Evolutionary conservation across 1,140 invertebrate species (phyloP).

Genomic region (Grapholita molesta): DNA sequence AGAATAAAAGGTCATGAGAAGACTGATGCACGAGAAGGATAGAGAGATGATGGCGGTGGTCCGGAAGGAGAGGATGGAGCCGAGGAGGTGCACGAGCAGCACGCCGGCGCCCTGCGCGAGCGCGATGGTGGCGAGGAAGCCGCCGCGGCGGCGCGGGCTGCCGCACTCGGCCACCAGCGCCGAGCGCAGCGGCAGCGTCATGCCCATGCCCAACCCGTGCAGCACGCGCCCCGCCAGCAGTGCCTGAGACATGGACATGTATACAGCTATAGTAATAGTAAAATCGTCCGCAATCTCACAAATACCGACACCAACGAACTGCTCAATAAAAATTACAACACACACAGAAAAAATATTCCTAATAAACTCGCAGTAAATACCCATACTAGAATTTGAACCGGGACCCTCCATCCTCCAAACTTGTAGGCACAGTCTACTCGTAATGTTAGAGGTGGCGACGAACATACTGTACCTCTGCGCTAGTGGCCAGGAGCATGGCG

Average conservation of each 20-base stretch:
- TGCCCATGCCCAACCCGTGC: conserved; percentile 48
- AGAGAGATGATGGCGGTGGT: conserved; percentile 71
- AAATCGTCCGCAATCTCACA: no score
- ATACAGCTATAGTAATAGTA: background rate
- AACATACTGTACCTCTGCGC: conserved; percentile 36
- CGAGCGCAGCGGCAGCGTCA: conserved; percentile 47
- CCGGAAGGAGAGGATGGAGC: conserved; percentile 78
- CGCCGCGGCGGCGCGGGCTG: conserved; percentile 74
- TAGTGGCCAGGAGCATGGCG: conserved; percentile 38
- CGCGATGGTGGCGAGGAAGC: conserved; percentile 74
- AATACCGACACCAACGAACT: no score
- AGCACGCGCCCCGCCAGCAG: conserved; percentile 46
- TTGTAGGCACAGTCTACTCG: no score
- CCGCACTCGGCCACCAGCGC: conserved; percentile 62
- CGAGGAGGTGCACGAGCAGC: conserved; percentile 77
- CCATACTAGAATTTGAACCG: no score
- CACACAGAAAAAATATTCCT: no score
- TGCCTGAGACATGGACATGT: conserved; percentile 21
- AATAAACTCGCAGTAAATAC: no score
- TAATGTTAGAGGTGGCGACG: background rate
- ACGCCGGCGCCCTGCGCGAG: conserved; percentile 76
- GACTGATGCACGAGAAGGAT: conserved; percentile 64
- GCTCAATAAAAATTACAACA: no score
- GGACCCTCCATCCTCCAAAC: no score
- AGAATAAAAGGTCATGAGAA: conserved; percentile 71